Evolutionary conservation across 2,113 vertebrate genomes (phyloP), one percentile per base, ranked within the genome.

Genomic region (Seriola aureovittata): DNA sequence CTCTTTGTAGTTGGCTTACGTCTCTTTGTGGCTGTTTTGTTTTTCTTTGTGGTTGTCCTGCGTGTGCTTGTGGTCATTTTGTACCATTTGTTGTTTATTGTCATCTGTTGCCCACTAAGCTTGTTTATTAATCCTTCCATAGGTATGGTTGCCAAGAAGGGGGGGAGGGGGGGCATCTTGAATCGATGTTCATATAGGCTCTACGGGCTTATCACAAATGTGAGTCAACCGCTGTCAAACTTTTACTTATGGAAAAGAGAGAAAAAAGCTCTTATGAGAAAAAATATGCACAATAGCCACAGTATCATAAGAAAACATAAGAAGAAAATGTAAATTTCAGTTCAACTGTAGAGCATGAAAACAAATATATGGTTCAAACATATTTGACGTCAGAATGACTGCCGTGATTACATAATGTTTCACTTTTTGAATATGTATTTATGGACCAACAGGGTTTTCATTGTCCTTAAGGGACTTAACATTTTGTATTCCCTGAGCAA

Each of bases 381-480:
- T 16, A 54, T 40, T 25, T 74, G 29, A 58, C 67, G 48, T 65
- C 58, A 32, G 29, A 63, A 42, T 29, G 36, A 38, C 38, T 40
- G n/a, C 63, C 66, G 54, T 78, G 52, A 80, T 77, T 34, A 72
- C 19, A 60, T 8, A 55, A 40, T 29, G 11, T 52, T 65, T 71
- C 8, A 13, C 32, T 59, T 55, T 68, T 55, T 29, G 60, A 71
- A 54, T 10, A 66, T 72, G 44, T 38, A 57, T 86, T 78, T 71
- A 10, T 12, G 23, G 16, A 63, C 50, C 58, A 68, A 79, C 58
- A 48, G 36, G 25, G 42, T 70, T 75, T 74, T 68, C 23, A 75
- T 8, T 40, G 23, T 80, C 42, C 65, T 82, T 76, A 78, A 84
- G 65, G 64, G 76, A 34, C 76, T 79, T 79, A 65, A 74, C 66